phyloP scores from a whole-genome alignment of 2,797 vertebrate genomes.

The Arrhamphus sclerolepis region DNA sequence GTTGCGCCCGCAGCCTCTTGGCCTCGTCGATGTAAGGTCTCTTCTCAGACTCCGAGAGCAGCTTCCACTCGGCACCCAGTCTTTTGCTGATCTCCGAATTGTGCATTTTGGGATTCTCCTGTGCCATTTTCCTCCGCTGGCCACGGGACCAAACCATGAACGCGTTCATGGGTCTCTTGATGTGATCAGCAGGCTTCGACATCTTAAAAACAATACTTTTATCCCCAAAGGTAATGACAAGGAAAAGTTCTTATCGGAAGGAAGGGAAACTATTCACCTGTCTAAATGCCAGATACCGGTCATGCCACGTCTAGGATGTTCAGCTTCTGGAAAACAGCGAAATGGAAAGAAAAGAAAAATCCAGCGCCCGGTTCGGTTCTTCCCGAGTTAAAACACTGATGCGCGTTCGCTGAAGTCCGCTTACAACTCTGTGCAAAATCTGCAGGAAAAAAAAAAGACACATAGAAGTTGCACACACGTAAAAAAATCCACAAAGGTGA shows the following conservation, averaged over 20 bases:
- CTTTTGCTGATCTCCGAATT: conserved; percentile 99
- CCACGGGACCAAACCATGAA: conserved; percentile 99
- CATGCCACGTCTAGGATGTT: conserved; percentile 76
- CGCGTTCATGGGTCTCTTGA: conserved; percentile 98
- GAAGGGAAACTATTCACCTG: conserved; percentile 79
- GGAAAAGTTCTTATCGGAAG: conserved; percentile 69
- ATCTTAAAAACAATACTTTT: conserved; percentile 76
- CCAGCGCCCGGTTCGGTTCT: conserved; percentile 61
- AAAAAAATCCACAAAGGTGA: conserved; percentile 81
- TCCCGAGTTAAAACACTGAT: conserved; percentile 62
- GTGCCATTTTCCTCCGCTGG: conserved; percentile 98
- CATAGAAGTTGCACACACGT: conserved; percentile 59
- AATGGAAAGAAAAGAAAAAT: conserved; percentile 65
- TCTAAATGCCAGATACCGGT: conserved; percentile 70
- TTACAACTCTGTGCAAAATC: conserved; percentile 54
- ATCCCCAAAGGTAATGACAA: conserved; percentile 65
- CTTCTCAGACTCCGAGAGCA: conserved; percentile 97
- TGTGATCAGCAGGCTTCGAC: conserved; percentile 98
- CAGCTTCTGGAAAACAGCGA: conserved; percentile 50
- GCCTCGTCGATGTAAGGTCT: conserved; percentile 99
- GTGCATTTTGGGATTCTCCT: conserved; percentile 99
- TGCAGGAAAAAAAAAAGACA: conserved; percentile 44
- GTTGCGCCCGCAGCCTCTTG: conserved; percentile 94
- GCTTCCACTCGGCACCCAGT: conserved; percentile 99
- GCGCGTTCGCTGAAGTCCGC: conserved; percentile 63